Evolutionary conservation across 2,888 invertebrate genomes (phyloP), one percentile per base, ranked within the genome.

Genomic region (Hetaerina titia): DNA sequence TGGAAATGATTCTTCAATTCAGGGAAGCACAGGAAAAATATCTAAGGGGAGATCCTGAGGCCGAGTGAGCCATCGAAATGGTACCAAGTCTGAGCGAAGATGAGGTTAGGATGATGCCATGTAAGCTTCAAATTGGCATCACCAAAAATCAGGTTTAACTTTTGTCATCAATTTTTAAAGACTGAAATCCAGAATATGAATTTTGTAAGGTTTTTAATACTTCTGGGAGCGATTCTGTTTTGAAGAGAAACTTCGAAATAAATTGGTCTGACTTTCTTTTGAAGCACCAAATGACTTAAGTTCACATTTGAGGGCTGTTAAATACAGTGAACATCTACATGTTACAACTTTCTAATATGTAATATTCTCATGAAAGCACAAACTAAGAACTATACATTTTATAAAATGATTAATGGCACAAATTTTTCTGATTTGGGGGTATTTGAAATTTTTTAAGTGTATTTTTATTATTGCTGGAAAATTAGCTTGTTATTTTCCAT

Each of bases 21-120:
- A 64, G n/a, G 92, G 69, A 69, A 45, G 74, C 69, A 69, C 92
- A 56, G 92, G 92, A 11, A 92, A 92, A 69, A 69, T 92, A 69
- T 11, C 92, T 6, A 92, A 92, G 56, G 92, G 92, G n/a, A 69
- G 92, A 69, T 92, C 92, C 2, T 11, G 92, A n/a, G 92, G 92
- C 69, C 45, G 92, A 25, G 92, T 69, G 56, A 60, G 92, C 69
- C 92, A 92, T 45, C 69, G 92, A 63, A 92, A 92, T 92, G 92
- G 92, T 69, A 92, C 92, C 22, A 92, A 69, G 31, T 92, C 92
- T 0, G 92, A 92, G n/a, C 69, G 92, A 64, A 92, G 92, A 31
- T 92, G 92, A 92, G 92, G 69, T 64, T 74, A 56, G 92, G 92
- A n/a, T 92, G 64, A 64, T 92, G 22, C 69, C 19, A 13, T 64